Evolutionary conservation across 64 coral and sea anemone species (phyloP), one percentile per base, ranked within the genome.

Genomic region (Montipora efflorescens): DNA sequence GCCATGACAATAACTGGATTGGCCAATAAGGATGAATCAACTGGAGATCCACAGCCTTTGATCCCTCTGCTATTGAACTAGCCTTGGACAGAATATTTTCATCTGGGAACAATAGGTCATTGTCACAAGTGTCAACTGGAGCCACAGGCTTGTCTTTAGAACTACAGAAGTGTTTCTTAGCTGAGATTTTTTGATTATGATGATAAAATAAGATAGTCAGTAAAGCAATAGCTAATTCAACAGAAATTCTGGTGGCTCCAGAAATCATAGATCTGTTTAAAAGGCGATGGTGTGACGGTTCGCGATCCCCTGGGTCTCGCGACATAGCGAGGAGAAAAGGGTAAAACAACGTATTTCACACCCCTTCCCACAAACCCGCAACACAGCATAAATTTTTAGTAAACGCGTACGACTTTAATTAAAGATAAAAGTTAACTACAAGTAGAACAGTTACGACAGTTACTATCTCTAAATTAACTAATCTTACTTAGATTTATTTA

Each of bases 251-350:
- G 18, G 87, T 94, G 20, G 87, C 87, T 19, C 92, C 87, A 57
- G 92, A 64, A 28, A 94, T 75, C 10, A 94, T 47, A 5, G 92
- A 94, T 8, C 92, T 81, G 51, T 94, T 94, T 16, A 94, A 89
- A 68, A 89, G 36, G 28, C 78, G 70, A 46, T 89, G 92, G 2
- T 25, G 25, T 25, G 25, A 25, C 25, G 25, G 25, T 25, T 25
- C 25, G 25, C 25, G 25, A 25, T 25, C 25, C 25, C 25, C 25
- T 25, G 25, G 25, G 25, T 25, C 25, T 25, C 25, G 25, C 25
- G 25, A 25, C 0, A 25, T 25, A 25, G 25, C 25, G 25, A 25
- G 25, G 25, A 25, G 25, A 25, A 25, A 0, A 25, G 25, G 25
- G 25, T 25, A 25, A 25, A 25, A 25, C 25, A 25, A 25, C 25